Base-by-base conservation (phyloP, 2,113 vertebrate genomes). In the Bolborhynchus lineola region DNA sequence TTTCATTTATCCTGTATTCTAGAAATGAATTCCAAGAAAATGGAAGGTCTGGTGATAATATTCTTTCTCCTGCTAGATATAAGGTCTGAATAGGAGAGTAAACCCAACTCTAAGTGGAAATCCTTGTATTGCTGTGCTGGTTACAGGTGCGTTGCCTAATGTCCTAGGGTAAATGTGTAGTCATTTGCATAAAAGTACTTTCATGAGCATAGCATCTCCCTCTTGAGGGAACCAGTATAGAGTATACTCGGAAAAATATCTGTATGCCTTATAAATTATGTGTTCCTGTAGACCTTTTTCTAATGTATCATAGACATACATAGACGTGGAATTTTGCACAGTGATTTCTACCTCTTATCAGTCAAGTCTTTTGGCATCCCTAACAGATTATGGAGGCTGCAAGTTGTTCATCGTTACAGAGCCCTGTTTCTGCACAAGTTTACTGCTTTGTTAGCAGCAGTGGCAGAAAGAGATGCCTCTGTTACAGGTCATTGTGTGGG, bases 1-100 rank as follows among this genome's bases (percentile, higher is more conserved):
- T 88, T 84, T 26, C 37, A 39, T 90, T 94, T 90, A 55, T 84
- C 23, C 25, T 15, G 71, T 67, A 68, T 39, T 86, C 84, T 70
- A 89, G 77, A 78, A 81, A 75, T n/a, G 0, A 37, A 74, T 67
- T 81, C 31, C 42, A 75, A 59, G 53, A 63, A 53, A 31, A 74
- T 3, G 6, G n/a, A 67, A 74, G 18, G 8, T 83, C 53, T 77
- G 21, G 16, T 59, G 46, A 46, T 71, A 33, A 41, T 49, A 80
- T 78, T 63, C 16, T 81, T 88, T 78, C 31, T 95, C 3, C n/a
- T 94, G 17, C n/a, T 67, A 26, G 41, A 9, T 84, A 25, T 84
- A 25, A 69, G 4, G 3, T 63, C 26, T 50, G 28, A 84, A 33
- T 21, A 91, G 46, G 46, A 44, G 13, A 50, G 18, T 78, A 63